Conservation (phyloP, 2,113 vertebrate species). For the Rynchops niger region DNA sequence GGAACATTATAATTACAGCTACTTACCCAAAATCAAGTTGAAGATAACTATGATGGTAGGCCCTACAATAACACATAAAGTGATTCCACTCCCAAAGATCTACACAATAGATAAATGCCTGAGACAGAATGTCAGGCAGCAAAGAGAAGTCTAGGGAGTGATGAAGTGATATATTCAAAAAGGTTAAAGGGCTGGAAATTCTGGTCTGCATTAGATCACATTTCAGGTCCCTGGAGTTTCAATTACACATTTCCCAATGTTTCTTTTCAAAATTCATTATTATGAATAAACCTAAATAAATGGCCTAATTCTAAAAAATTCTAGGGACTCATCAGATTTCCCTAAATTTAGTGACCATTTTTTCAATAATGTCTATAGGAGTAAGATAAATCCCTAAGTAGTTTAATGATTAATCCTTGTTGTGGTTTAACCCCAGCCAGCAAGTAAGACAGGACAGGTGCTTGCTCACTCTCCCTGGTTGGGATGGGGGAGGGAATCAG, state of each 20-base stretch:
- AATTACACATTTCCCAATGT: background rate
- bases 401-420: background rate
- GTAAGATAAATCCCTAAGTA: background rate
- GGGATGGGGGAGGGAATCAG: too few species aligned
- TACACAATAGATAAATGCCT: background rate
- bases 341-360: background rate
- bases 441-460: background rate
- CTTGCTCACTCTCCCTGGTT: background rate
- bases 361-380: background rate
- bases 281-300: background rate
- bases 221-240: background rate
- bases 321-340: background rate
- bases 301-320: background rate
- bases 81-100: background rate
- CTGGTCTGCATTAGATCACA: background rate
- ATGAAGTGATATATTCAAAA: background rate
- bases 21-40: background rate
- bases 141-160: background rate
- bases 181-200: background rate
- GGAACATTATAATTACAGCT: background rate
- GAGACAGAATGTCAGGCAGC: background rate
- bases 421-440: background rate
- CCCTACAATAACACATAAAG: background rate
- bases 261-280: background rate
- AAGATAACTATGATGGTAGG: background rate